These are phyloP conservation scores for Ophraella communa DNA, from an alignment of 2,888 invertebrate species.

Conservation along the genomic window DNA sequence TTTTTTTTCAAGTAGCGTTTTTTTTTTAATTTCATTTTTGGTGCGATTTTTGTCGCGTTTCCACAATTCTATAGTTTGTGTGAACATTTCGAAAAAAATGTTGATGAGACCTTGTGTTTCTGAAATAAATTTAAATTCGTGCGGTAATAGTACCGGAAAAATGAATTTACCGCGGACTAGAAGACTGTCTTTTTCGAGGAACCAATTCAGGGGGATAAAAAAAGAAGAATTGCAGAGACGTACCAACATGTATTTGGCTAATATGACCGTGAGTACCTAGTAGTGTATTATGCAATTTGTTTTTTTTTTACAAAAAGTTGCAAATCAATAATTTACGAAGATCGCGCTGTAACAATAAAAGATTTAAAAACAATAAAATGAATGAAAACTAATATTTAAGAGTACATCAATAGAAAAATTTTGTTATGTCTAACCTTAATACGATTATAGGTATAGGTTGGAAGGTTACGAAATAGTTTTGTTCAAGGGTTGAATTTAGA, in stretches of 20 bases:
- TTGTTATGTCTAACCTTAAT: neutral
- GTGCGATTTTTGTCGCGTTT: neutral
- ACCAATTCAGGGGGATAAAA: constrained; percentile 78
- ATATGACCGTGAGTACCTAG: constrained; percentile 77
- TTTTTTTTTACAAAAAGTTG: neutral
- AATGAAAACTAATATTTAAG: too few relatives aligned
- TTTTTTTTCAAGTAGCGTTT: neutral
- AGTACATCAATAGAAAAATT: too few relatives aligned
- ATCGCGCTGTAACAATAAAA: too few relatives aligned
- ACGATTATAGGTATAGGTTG: too few relatives aligned
- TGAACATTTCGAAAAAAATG: constrained; percentile 26
- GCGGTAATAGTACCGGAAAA: constrained; percentile 36
- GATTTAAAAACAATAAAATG: too few relatives aligned
- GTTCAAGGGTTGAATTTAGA: neutral
- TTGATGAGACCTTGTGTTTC: constrained; percentile 48
- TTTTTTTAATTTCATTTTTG: neutral
- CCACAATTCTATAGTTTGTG: neutral
- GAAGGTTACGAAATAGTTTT: neutral
- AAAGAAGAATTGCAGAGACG: constrained; percentile 77
- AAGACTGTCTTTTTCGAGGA: constrained; percentile 64
- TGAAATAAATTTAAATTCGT: constrained; percentile 42
- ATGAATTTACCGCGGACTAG: constrained; percentile 35
- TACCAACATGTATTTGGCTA: constrained; percentile 75
- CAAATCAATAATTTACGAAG: too few relatives aligned
- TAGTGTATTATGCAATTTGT: constrained; percentile 10